Evolutionary conservation across 92 coral and sea anemone species (phyloP), one percentile per base, ranked within the genome.

Genomic region (Actinostola sp.): DNA sequence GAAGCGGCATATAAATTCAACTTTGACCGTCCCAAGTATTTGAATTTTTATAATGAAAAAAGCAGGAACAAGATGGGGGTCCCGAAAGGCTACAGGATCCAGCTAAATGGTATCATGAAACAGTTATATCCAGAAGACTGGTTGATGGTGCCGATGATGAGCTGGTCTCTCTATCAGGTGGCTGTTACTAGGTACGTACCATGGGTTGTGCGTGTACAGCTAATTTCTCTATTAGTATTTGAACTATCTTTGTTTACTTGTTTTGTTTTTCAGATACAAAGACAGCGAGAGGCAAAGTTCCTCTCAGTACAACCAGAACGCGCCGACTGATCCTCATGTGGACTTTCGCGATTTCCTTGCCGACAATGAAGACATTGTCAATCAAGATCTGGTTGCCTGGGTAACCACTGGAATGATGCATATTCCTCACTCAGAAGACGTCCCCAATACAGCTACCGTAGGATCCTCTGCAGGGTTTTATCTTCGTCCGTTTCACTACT

Each of bases 331-430:
- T 16, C 97, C 97, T 7, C 67, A 88, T 7, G 91, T 91, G 32
- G 60, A 88, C 63, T 91, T 91, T 66, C 56, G 56, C 32, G 38
- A 64, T 5, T 91, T 71, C 57, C 66, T 54, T 11, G 68, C 52
- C 3, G 82, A 55, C 48, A 67, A 91, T 67, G 93, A 88, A 20
- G 13, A 13, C 14, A 81, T 88, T 48, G 50, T 45, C 44, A 70
- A 81, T 39, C 35, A 84, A 74, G 93, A 92, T 52, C 84, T 92
- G 52, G 97, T 92, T 38, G 88, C 92, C 69, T 92, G 97, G 97
- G 84, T 84, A 2, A 86, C 93, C 48, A 79, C 79, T n/a, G 97
- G 96, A 9, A 66, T 78, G 76, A 86, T 92, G 88, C 97, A 92
- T 32, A 78, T 92, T 34, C 97, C 97, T 2, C 97, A 92, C 55